Evolutionary conservation across 1,140 invertebrate genomes (phyloP).

Genomic region (Harpegnathos saltator): DNA sequence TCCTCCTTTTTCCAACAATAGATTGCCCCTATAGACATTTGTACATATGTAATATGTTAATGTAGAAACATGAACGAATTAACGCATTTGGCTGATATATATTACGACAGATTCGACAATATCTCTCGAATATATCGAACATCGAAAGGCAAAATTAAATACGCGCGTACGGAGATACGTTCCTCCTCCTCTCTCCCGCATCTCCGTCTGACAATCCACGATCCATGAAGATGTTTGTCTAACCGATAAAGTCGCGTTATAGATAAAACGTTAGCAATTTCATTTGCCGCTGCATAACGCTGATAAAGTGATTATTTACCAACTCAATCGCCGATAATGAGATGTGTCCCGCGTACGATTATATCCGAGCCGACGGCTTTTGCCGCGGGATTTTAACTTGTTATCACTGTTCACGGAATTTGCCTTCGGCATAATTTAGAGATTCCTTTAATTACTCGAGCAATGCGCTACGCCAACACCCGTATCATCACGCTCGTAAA

Average conservation of each 20-base stretch:
- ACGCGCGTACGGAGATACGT: too few species aligned
- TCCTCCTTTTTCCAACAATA: too few species aligned
- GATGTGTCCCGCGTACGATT: background rate
- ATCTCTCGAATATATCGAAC: background rate
- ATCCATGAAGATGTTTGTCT: background rate
- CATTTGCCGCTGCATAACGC: slow-evolving; percentile 11
- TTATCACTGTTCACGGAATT: slow-evolving; percentile 8
- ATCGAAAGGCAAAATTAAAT: too few species aligned
- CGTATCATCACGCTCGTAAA: too few species aligned
- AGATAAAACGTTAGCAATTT: slow-evolving; percentile 42
- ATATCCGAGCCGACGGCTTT: too few species aligned
- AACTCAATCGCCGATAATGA: slow-evolving; percentile 24
- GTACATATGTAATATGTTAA: background rate
- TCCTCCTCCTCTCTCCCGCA: too few species aligned
- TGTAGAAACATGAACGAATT: background rate
- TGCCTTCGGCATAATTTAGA: background rate
- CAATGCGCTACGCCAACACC: too few species aligned
- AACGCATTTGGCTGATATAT: background rate
- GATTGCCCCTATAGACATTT: background rate
- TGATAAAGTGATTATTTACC: slow-evolving; percentile 52
- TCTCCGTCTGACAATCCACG: background rate
- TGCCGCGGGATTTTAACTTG: background rate
- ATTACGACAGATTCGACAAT: background rate
- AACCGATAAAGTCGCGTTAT: background rate
- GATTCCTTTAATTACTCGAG: too few species aligned